Conservation (phyloP, 1,140 invertebrate species). For the Drosophila kepulauana region DNA sequence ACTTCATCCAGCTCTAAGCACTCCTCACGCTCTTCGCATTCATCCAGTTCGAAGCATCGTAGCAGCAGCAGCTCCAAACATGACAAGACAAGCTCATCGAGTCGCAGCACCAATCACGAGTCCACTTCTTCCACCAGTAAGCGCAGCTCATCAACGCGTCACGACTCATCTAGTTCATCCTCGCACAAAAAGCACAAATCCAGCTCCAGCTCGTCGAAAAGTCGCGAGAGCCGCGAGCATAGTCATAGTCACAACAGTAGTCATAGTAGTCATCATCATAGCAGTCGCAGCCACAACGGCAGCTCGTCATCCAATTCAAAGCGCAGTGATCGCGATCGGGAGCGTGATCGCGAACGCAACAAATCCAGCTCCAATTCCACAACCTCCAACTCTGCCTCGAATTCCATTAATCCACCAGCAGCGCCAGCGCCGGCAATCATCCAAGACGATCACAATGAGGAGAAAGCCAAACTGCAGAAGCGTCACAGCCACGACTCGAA, state of each 20-base stretch:
- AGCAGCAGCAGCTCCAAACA: conserved; percentile 57
- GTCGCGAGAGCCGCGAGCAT: conserved; percentile 24
- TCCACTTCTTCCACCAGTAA: conserved; percentile 50
- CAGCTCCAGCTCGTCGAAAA: conserved; percentile 61
- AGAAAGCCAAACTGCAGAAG: conserved; percentile 60
- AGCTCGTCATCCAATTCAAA: conserved; percentile 56
- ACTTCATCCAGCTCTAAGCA: conserved; percentile 70
- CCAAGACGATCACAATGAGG: conserved; percentile 70
- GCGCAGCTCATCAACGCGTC: conserved; percentile 53
- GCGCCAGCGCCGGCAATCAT: conserved; percentile 15
- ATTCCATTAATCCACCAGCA: conserved; percentile 21
- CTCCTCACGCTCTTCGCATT: conserved; percentile 59
- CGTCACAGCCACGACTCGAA: conserved; percentile 76
- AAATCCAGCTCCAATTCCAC: conserved; percentile 56
- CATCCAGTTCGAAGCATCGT: conserved; percentile 69
- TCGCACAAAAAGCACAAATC: conserved; percentile 69
- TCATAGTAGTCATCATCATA: conserved; percentile 35
- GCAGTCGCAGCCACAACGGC: conserved; percentile 56
- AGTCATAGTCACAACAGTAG: conserved; percentile 41
- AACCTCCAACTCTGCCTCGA: conserved; percentile 26
- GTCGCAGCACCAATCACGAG: conserved; percentile 60
- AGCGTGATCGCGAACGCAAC: conserved; percentile 62
- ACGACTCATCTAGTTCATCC: conserved; percentile 45
- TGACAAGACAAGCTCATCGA: conserved; percentile 59
- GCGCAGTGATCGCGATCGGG: conserved; percentile 50